These are phyloP conservation scores for Sylvia atricapilla DNA, from an alignment of 2,113 vertebrate species.

Conservation along the genomic window DNA sequence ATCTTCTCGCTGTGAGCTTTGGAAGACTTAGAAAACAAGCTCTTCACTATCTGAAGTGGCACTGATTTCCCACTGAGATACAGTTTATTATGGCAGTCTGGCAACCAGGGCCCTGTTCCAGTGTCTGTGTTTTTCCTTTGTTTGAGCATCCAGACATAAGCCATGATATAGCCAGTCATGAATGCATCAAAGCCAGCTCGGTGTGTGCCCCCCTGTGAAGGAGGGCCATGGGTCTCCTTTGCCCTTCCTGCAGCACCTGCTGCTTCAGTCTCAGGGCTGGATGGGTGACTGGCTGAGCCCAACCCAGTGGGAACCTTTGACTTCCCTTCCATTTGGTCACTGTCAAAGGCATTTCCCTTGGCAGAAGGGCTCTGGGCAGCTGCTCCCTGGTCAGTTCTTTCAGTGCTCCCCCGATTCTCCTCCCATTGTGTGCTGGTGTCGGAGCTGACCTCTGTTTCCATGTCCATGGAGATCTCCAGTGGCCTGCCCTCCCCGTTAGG, in stretches of 20 bases:
- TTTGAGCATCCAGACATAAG: constrained; percentile 74
- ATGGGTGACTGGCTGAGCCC: background rate
- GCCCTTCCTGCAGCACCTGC: background rate
- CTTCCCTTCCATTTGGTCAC: background rate
- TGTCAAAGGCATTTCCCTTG: background rate
- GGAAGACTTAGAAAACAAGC: constrained; percentile 90
- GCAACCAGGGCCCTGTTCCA: constrained; percentile 66
- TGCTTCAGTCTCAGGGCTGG: background rate
- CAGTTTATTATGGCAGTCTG: constrained; percentile 88
- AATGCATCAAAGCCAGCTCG: constrained; percentile 96
- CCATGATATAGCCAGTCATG: constrained; percentile 96
- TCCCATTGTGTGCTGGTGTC: background rate
- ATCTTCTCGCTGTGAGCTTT: constrained; percentile 91
- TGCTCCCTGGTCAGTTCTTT: background rate
- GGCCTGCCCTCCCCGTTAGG: background rate
- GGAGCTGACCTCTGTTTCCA: background rate
- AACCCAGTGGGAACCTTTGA: background rate
- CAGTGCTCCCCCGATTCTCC: background rate
- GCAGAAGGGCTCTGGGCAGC: background rate
- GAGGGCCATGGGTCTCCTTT: background rate
- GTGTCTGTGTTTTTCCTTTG: background rate
- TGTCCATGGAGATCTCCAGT: background rate
- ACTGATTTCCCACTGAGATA: constrained; percentile 94
- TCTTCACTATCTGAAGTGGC: constrained; percentile 91
- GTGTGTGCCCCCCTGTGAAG: constrained; percentile 76